phyloP scores from a whole-genome alignment of 2,113 vertebrate genomes.

The Candoia aspera region DNA sequence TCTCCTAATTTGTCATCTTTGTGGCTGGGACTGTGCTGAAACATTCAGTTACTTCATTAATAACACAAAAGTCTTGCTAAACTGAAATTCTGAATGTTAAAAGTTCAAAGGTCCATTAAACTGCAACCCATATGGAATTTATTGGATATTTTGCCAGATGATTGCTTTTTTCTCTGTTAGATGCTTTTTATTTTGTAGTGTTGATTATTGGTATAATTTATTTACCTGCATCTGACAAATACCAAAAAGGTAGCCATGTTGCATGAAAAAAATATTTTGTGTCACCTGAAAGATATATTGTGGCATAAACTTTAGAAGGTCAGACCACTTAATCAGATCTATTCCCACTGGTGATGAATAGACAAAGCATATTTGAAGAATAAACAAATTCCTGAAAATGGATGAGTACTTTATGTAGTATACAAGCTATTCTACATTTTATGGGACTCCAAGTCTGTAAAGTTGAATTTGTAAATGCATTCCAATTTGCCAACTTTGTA shows the following conservation, averaged over 20 bases:
- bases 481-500: neutral
- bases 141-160: slow-evolving; percentile 11
- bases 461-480: neutral
- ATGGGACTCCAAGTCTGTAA: too few relatives aligned
- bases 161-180: slow-evolving; percentile 58
- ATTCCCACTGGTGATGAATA: neutral
- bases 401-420: neutral
- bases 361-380: neutral
- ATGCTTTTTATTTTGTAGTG: slow-evolving; percentile 45
- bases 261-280: slow-evolving; percentile 6
- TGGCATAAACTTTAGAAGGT: neutral
- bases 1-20: slow-evolving; percentile 22
- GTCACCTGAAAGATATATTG: slow-evolving; percentile 12
- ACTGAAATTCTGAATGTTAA: slow-evolving; percentile 19
- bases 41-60: slow-evolving; percentile 22
- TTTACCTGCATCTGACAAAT: slow-evolving; percentile 36
- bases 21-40: slow-evolving; percentile 20
- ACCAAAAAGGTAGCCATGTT: neutral
- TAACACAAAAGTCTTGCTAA: slow-evolving; percentile 12
- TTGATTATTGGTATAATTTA: slow-evolving; percentile 31
- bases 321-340: slow-evolving; percentile 6
- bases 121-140: neutral
- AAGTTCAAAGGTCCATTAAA: neutral
- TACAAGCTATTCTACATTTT: neutral
- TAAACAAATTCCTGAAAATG: slow-evolving; percentile 2